A percentile compares a stretch with the other conserved stretches of the same genome.
phyloP scores from a whole-genome alignment of 1,140 invertebrate genomes.

The Zaprionus nigranus region DNA sequence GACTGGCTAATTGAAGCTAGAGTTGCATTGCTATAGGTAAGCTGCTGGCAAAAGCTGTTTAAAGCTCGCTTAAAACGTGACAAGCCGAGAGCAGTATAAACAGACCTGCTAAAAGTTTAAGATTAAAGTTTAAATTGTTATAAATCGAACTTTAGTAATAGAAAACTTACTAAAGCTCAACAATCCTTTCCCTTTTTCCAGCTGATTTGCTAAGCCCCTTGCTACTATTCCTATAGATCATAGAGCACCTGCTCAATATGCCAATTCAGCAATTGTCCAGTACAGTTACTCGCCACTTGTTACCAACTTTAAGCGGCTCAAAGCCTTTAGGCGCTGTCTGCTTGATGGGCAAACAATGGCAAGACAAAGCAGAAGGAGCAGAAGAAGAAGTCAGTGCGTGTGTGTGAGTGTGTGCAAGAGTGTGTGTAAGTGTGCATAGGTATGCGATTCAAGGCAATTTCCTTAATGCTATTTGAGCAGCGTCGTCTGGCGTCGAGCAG shows the following conservation, averaged over 20 bases:
- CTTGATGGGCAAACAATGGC: constrained; percentile 49
- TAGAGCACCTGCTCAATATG: constrained; percentile 33
- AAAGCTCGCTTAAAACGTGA: background rate
- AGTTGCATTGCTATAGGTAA: background rate
- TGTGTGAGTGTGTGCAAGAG: background rate
- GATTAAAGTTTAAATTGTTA: background rate
- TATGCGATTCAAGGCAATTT: constrained; percentile 76
- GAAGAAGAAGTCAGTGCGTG: constrained; percentile 2
- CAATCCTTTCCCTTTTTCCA: background rate
- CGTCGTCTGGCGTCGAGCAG: constrained; percentile 54
- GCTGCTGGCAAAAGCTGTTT: constrained; percentile 23
- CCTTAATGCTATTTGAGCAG: constrained; percentile 74
- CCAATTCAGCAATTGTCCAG: constrained; percentile 32
- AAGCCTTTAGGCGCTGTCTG: constrained; percentile 74
- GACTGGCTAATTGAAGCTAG: constrained; percentile 10
- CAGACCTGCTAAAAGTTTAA: background rate
- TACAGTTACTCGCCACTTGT: constrained; percentile 17
- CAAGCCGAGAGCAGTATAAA: background rate
- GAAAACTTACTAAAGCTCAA: background rate
- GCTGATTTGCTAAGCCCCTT: background rate
- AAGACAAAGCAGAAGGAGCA: constrained; percentile 19
- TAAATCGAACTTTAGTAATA: background rate
- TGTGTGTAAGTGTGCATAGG: constrained; percentile 60
- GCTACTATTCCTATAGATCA: background rate
- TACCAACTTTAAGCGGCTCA: constrained; percentile 43